phyloP scores from a whole-genome alignment of 2,888 invertebrate species.

The Amphipoea lucens region DNA sequence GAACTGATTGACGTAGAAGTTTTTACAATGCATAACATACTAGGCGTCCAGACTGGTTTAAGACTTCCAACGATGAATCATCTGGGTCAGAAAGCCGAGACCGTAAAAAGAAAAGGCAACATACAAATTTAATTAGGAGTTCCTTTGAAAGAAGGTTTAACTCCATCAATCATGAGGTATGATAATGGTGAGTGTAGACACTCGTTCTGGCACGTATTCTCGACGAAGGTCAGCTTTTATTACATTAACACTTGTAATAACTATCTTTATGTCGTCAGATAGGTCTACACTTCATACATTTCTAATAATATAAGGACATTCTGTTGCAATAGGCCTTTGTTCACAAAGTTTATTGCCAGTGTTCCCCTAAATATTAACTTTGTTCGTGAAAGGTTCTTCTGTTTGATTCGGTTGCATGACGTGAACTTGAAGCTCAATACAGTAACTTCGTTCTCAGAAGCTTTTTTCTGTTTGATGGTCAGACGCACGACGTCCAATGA shows the following conservation, averaged over 20 bases:
- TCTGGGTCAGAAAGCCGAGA: conserved; percentile 52
- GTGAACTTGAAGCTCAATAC: conserved; percentile 31
- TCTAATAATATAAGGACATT: conserved; percentile 17
- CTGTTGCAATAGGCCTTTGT: conserved; percentile 43
- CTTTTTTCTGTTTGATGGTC: conserved; percentile 40
- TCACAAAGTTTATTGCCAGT: conserved; percentile 32
- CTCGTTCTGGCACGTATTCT: conserved; percentile 65
- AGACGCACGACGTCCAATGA: conserved; percentile 52
- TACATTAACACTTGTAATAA: conserved; percentile 58
- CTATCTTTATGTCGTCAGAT: conserved; percentile 60
- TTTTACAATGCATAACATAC: conserved; percentile 49
- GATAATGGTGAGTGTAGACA: conserved; percentile 69
- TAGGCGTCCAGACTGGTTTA: conserved; percentile 46
- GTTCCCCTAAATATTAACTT: conserved; percentile 25
- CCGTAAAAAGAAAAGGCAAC: conserved; percentile 59
- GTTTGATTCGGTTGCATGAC: conserved; percentile 32
- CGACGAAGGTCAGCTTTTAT: conserved; percentile 68
- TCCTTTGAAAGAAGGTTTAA: conserved; percentile 58
- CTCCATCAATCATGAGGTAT: conserved; percentile 69
- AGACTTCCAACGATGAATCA: conserved; percentile 66
- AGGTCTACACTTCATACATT: conserved; percentile 35
- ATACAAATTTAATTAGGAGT: conserved; percentile 63
- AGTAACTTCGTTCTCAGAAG: conserved; percentile 36
- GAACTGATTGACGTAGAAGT: conserved; percentile 47
- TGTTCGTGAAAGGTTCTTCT: conserved; percentile 45